Percentiles rank a stretch among this genome's conserved stretches.
Evolutionary conservation across 2,888 invertebrate genomes (phyloP).

Genomic region (Dynastes tityus): DNA sequence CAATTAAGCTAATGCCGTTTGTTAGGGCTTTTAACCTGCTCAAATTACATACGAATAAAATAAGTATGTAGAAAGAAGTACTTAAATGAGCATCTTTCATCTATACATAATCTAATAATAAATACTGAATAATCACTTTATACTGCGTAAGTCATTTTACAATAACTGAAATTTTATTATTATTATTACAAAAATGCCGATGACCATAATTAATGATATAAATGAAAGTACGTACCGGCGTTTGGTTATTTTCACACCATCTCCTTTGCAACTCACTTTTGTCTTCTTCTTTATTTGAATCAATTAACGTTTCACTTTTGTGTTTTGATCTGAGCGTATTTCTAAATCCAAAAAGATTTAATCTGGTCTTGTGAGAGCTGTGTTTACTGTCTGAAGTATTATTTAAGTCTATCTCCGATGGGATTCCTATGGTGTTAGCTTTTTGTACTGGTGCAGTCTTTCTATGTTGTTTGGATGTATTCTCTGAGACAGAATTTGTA

Average conservation of each 20-base stretch:
- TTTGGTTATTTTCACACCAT: conserved; percentile 70
- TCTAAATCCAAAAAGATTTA: conserved; percentile 75
- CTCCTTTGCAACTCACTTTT: conserved; percentile 68
- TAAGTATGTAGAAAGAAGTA: neutral
- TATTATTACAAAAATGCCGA: conserved; percentile 27
- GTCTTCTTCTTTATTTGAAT: conserved; percentile 65
- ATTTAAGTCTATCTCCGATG: conserved; percentile 71
- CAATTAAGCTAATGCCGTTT: too few relatives aligned
- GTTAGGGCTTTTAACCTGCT: neutral
- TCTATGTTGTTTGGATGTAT: conserved; percentile 59
- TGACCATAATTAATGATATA: conserved; percentile 10
- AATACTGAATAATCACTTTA: too few relatives aligned
- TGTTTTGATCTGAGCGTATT: conserved; percentile 74
- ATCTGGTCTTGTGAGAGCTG: conserved; percentile 64
- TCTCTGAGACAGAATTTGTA: conserved; percentile 55
- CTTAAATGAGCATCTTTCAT: neutral
- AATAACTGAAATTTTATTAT: neutral
- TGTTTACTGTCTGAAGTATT: conserved; percentile 71
- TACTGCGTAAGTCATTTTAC: too few relatives aligned
- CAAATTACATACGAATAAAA: neutral
- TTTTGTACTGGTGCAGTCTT: conserved; percentile 65
- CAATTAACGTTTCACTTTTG: conserved; percentile 68
- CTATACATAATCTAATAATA: neutral
- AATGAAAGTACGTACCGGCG: conserved; percentile 63
- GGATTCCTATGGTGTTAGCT: conserved; percentile 77